Conservation (phyloP, 2,797 vertebrate genomes). For the Pteropus rufus region DNA sequence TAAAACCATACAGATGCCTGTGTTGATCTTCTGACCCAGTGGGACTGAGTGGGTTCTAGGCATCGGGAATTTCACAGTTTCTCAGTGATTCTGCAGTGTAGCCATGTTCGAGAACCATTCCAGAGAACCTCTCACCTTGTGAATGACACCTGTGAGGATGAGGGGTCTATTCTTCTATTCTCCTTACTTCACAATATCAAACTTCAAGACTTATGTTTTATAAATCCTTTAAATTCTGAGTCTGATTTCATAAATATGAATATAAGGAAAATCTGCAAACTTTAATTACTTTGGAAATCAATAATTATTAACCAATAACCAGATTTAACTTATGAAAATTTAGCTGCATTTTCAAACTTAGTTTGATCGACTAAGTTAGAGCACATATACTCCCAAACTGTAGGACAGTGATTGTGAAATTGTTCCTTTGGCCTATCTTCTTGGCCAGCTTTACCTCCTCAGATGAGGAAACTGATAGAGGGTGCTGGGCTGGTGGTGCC, state of each 20-base stretch:
- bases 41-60: not conserved
- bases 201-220: accelerated
- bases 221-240: not conserved
- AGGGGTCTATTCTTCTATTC: accelerated
- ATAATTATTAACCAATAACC: not conserved
- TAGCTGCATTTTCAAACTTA: not conserved
- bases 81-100: not conserved
- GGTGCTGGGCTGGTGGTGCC: accelerated
- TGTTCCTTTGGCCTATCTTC: not conserved
- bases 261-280: not conserved
- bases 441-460: not conserved
- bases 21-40: not conserved
- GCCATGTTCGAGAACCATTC: accelerated
- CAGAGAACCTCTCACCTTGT: accelerated
- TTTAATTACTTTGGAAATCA: not conserved
- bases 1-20: accelerated
- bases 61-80: not conserved
- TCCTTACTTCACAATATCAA: accelerated
- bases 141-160: accelerated
- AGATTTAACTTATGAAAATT: not conserved
- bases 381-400: not conserved
- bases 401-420: not conserved
- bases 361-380: not conserved
- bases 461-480: not conserved
- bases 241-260: not conserved